phyloP scores from a whole-genome alignment of 1,140 invertebrate genomes.

The Caenorhabditis brenneri region DNA sequence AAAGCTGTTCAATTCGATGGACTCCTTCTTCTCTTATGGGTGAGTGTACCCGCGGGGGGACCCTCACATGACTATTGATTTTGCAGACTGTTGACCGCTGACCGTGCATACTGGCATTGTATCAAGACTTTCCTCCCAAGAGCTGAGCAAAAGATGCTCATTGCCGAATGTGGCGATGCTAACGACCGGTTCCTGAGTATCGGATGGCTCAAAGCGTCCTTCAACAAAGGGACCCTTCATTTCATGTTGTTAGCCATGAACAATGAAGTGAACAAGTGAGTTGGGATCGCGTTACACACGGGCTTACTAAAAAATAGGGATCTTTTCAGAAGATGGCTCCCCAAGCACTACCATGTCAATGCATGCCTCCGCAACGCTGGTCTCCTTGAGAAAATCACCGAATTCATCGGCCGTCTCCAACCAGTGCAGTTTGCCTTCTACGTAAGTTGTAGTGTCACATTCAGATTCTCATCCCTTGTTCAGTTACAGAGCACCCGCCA shows the following conservation, averaged over 20 bases:
- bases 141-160: constrained; percentile 54
- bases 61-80: background rate
- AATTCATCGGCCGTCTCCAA: constrained; percentile 49
- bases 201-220: constrained; percentile 60
- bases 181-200: constrained; percentile 51
- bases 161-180: constrained; percentile 50
- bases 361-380: constrained; percentile 55
- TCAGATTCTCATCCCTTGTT: background rate
- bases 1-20: constrained; percentile 56
- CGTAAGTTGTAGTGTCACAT: constrained; percentile 32
- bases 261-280: constrained; percentile 13
- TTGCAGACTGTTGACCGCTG: constrained; percentile 49
- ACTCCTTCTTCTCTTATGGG: constrained; percentile 60
- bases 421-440: constrained; percentile 60
- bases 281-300: background rate
- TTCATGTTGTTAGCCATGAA: constrained; percentile 41
- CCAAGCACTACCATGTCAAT: constrained; percentile 37
- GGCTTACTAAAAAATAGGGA: background rate
- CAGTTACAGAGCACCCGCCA: background rate
- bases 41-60: background rate
- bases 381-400: constrained; percentile 52
- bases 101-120: constrained; percentile 58
- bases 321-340: constrained; percentile 41
- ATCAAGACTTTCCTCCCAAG: constrained; percentile 55
- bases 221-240: constrained; percentile 56